phyloP scores from a whole-genome alignment of 1,140 invertebrate genomes.

The Oncopeltus fasciatus region DNA sequence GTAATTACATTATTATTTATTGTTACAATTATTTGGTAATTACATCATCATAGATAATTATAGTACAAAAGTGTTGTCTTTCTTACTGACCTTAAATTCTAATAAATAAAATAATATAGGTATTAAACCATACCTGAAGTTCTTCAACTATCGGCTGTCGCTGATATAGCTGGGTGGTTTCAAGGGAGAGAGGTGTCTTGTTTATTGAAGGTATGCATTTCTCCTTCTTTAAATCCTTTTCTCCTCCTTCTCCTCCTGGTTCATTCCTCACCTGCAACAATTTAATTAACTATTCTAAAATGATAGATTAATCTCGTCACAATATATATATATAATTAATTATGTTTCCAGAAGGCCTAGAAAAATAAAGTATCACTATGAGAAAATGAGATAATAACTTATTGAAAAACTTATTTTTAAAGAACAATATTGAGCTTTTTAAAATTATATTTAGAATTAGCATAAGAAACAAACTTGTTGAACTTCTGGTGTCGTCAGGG shows the following conservation, averaged over 20 bases:
- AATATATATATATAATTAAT: no score
- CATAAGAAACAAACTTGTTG: constrained; percentile 30
- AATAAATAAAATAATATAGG: no score
- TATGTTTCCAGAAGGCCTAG: no score
- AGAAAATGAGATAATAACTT: not conserved
- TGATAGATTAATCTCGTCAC: no score
- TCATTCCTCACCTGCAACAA: constrained; percentile 12
- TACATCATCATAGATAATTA: no score
- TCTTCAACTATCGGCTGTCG: constrained; percentile 61
- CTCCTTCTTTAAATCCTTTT: not conserved
- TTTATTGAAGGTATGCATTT: not conserved
- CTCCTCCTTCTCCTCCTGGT: constrained; percentile 5
- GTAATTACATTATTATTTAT: no score
- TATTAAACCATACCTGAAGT: constrained; percentile 49
- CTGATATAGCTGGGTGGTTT: constrained; percentile 23
- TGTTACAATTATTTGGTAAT: no score
- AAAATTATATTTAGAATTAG: no score
- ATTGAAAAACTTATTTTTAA: not conserved
- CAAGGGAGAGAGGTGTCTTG: constrained; percentile 1
- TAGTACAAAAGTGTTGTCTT: no score
- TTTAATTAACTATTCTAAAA: no score
- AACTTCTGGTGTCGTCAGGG: constrained; percentile 39
- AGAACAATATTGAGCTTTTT: no score
- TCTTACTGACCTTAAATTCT: no score
- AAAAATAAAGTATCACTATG: not conserved